Evolutionary conservation across 2,797 vertebrate species (phyloP).

Genomic region (Chrosomus eos): DNA sequence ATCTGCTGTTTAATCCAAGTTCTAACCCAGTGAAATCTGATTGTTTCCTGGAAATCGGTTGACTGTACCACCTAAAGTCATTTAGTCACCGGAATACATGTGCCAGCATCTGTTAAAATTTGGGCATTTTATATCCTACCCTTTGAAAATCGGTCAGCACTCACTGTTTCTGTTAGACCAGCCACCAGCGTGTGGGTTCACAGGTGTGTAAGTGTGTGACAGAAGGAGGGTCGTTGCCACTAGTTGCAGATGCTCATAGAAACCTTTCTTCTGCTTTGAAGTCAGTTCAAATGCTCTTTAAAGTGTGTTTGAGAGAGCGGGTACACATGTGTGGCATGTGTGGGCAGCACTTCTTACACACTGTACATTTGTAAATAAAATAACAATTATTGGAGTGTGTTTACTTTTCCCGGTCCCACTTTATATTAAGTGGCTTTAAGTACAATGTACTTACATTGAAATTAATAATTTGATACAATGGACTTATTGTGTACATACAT

Average conservation of each 20-base stretch:
- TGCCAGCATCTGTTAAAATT: not conserved
- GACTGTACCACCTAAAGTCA: slow-evolving; percentile 23
- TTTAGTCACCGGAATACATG: slow-evolving; percentile 5
- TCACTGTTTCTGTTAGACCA: not conserved
- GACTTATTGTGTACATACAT: too few relatives aligned
- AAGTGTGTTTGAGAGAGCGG: slow-evolving; percentile 63
- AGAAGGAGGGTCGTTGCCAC: slow-evolving; percentile 61
- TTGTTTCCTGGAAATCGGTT: slow-evolving; percentile 46
- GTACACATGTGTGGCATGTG: not conserved
- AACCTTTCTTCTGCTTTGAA: slow-evolving; percentile 84
- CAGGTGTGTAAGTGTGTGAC: slow-evolving; percentile 54
- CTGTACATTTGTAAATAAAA: not conserved
- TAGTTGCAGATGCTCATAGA: slow-evolving; percentile 77
- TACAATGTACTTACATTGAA: too few relatives aligned
- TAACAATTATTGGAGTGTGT: not conserved
- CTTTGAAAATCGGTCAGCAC: not conserved
- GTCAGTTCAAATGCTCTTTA: slow-evolving; percentile 84
- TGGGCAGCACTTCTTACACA: slow-evolving; percentile 7
- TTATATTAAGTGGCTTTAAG: too few relatives aligned
- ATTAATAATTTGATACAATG: too few relatives aligned
- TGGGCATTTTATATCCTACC: not conserved
- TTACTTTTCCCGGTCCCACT: too few relatives aligned
- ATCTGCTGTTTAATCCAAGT: slow-evolving; percentile 44
- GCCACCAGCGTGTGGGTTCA: slow-evolving; percentile 28
- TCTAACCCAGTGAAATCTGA: slow-evolving; percentile 27